A percentile compares a stretch with the other conserved stretches of the same genome.
phyloP scores from a whole-genome alignment of 2,113 vertebrate species.

The Scomber colias region DNA sequence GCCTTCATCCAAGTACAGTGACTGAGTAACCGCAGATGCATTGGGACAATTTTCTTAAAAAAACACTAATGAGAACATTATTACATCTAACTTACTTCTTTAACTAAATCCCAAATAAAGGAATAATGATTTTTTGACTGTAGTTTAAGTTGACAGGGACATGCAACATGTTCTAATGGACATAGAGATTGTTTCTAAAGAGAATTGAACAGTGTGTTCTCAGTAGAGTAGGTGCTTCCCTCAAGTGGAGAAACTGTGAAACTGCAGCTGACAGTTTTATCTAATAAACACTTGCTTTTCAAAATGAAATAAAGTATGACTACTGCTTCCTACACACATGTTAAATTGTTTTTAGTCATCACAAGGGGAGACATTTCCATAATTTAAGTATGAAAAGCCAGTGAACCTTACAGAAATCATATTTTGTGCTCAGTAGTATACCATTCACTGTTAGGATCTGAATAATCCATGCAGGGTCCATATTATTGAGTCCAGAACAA shows the following conservation, averaged over 20 bases:
- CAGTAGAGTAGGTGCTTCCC: constrained; percentile 21
- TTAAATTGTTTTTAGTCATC: background rate
- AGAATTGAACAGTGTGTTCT: background rate
- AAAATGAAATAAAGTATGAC: background rate
- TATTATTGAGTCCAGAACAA: background rate
- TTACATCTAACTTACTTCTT: background rate
- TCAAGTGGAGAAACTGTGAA: constrained; percentile 41
- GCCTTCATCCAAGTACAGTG: constrained; percentile 7
- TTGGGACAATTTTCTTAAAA: background rate
- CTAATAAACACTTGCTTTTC: background rate
- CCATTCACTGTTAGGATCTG: background rate
- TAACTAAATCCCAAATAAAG: background rate
- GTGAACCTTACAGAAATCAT: background rate
- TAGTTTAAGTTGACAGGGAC: background rate
- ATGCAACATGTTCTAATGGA: background rate
- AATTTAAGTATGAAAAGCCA: background rate
- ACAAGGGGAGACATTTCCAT: background rate
- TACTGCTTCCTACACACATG: background rate
- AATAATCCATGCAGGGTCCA: background rate
- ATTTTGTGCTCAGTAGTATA: background rate
- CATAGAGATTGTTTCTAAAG: background rate
- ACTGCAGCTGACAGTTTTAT: constrained; percentile 1
- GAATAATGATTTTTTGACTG: no score
- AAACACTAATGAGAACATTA: background rate
- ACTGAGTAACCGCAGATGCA: background rate